Base-by-base conservation (phyloP, 2,888 invertebrate genomes). In the Callimorpha dominula region DNA sequence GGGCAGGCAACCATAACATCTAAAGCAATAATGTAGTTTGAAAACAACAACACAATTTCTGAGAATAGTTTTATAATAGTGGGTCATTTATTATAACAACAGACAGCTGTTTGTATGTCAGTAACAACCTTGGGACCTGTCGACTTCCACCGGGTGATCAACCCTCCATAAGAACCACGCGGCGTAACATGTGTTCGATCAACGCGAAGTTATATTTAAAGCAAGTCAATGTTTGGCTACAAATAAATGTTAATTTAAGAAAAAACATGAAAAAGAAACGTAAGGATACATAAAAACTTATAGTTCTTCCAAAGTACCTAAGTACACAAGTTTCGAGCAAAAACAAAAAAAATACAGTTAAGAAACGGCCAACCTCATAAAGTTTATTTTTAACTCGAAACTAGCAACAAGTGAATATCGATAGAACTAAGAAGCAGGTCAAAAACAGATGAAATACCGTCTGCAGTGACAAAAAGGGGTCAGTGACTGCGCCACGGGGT, bases 401-500 rank as follows among this genome's bases (percentile, higher is more conserved):
- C 72, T 73, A 74, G 78, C 83, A 83, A 81, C 82, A 82, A 83
- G 83, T 81, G 77, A 78, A 84, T 79, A 77, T 84, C 68, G 78
- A 77, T 84, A 78, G 76, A 78, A 74, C 67, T 82, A 80, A 81
- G 88, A 92, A 92, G 91, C 92, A 93, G 93, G 93, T 94, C 91
- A 90, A 89, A 89, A 91, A 89, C 88, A 89, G 78, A 90, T 90
- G 87, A 89, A 86, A 86, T 88, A 87, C 86, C 85, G 86, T 86
- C 87, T 84, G 86, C 85, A 86, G 86, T 88, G 84, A 89, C 91
- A 89, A 90, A 94, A 93, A 92, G 92, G 88, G 94, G 95, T 95
- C 95, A 94, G 88, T 93, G 95, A 94, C 94, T 93, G 93, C 90
- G 85, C 89, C 80, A 89, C 86, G 89, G 93, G 92, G 92, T 90